Base-by-base conservation (phyloP, 2,888 invertebrate species). In the Ormyrus rosae region DNA sequence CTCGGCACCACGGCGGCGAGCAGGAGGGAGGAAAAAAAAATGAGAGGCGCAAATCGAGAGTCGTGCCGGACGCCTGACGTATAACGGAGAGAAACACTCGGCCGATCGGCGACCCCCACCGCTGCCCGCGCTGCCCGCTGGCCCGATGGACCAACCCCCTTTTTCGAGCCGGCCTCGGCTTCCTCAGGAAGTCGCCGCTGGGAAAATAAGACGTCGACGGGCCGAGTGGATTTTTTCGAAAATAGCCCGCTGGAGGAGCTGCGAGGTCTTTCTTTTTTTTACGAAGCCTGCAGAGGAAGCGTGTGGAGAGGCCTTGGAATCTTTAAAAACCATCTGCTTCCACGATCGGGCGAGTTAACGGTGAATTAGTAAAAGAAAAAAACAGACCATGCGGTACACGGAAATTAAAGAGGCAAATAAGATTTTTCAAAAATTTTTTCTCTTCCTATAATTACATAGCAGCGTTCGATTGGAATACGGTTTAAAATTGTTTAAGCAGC, bases 181-280 rank as follows among this genome's bases (percentile, higher is more conserved):
- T 56, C n/a, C 56, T 45, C 84, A 78, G 81, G 81, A 76, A 73
- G 64, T 81, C 81, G 74, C 83, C 84, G 84, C 84, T 84, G 82
- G 84, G 83, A 84, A 84, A 85, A 86, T 85, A 85, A 85, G 83
- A 83, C 81, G 64, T 81, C 46, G 77, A 74, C 48, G 78, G 75
- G 81, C 51, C 51, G 56, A 56, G 65, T 71, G 58, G 51, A 68
- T 64, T 72, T 19, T 19, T 72, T 77, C 55, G 19, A 70, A 79
- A 79, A 79, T 73, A 64, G 73, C 11, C 48, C 69, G 58, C 48
- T 70, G 6, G 58, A 19, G 50, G 58, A 13, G 69, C 46, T 58
- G 56, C 48, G 19, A 2, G 19, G 19, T 69, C 48, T 48, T 61
- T 75, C n/a, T 73, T 61, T 67, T 51, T 58, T 19, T 19, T 19